Evolutionary conservation across 1,140 invertebrate genomes (phyloP).

Genomic region (Pogonognathellus flavescens): DNA sequence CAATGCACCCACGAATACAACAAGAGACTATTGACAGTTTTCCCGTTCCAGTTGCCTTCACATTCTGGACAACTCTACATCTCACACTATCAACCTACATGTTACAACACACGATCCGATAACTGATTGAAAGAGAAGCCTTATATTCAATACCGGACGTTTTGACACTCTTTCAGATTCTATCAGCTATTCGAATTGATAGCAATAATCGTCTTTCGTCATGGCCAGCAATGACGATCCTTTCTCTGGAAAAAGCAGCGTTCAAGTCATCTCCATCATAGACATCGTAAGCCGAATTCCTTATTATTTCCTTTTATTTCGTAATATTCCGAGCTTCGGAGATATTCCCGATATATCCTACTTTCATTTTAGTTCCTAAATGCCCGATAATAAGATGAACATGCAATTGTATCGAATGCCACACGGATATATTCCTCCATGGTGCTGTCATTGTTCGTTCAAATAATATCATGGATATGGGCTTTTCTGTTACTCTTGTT

Average conservation of each 20-base stretch:
- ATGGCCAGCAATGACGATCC: constrained; percentile 59
- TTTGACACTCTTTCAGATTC: neutral
- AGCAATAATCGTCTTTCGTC: neutral
- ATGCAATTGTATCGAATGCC: too few species aligned
- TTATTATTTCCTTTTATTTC: constrained; percentile 6
- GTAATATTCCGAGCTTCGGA: too few species aligned
- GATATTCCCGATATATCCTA: too few species aligned
- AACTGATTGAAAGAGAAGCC: constrained; percentile 1
- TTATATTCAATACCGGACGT: neutral
- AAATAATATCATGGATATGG: too few species aligned
- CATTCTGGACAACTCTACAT: constrained; percentile 44
- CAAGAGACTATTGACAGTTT: neutral
- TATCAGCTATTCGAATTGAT: neutral
- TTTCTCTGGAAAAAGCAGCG: constrained; percentile 51
- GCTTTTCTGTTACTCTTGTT: too few species aligned
- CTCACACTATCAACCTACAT: neutral
- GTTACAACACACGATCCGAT: neutral
- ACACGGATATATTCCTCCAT: too few species aligned
- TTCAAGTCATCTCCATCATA: constrained; percentile 54
- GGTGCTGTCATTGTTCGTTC: too few species aligned
- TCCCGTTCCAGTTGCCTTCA: constrained; percentile 12
- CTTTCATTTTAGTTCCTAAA: too few species aligned
- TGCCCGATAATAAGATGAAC: too few species aligned
- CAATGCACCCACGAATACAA: constrained; percentile 25
- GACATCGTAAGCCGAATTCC: constrained; percentile 54